Percentiles rank a stretch among this genome's conserved stretches.
Conservation (phyloP, 2,888 invertebrate species). For the Ormyrus nitidulus region DNA sequence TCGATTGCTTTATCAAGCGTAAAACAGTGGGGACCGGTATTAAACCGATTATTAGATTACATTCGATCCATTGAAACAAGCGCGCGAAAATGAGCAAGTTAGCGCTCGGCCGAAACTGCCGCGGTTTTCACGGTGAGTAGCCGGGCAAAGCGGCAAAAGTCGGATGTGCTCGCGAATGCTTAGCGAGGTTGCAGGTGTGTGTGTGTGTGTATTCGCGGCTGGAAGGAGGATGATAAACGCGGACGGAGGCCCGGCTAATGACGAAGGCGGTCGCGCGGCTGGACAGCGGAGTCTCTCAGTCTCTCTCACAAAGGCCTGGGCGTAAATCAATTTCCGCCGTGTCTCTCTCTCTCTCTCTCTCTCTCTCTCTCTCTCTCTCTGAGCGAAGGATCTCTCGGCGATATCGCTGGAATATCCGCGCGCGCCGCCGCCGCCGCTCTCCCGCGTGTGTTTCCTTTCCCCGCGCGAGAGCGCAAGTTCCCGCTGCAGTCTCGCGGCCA, state of each 20-base stretch:
- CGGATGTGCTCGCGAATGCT: no score
- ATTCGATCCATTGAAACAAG: no score
- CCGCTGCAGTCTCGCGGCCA: conserved; percentile 11
- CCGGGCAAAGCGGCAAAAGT: no score
- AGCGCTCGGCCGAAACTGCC: no score
- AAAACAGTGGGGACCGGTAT: no score
- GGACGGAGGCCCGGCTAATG: background rate
- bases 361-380: background rate
- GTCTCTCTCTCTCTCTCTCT: conserved; percentile 7
- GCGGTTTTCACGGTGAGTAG: no score
- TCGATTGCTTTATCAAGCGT: no score
- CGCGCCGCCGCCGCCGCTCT: background rate
- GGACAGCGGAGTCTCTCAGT: background rate
- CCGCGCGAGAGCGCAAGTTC: background rate
- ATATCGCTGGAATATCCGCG: conserved; percentile 12
- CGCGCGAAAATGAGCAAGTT: no score
- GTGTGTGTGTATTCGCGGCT: no score
- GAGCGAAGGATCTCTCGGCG: background rate
- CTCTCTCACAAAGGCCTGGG: conserved; percentile 8
- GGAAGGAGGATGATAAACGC: no score
- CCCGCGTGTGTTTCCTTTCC: conserved; percentile 46
- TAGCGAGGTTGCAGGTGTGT: no score
- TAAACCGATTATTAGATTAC: no score
- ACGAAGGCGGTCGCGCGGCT: conserved; percentile 9
- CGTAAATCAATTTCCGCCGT: conserved; percentile 47